These are phyloP conservation scores for Chymomyza caudatula DNA, from an alignment of 2,888 invertebrate species.

Conservation along the genomic window DNA sequence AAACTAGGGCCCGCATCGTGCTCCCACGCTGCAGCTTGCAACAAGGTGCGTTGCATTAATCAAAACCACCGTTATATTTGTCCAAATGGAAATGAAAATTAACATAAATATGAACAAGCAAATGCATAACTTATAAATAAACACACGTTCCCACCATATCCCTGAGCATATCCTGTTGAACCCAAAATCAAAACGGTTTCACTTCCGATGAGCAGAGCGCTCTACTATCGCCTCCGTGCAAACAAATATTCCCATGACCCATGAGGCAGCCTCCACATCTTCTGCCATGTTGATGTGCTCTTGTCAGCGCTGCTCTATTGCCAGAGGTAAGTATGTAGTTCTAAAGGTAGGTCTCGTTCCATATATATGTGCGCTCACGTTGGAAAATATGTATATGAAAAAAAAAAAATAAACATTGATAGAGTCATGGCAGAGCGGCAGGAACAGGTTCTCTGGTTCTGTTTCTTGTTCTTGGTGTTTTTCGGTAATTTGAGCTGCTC, in stretches of 20 bases:
- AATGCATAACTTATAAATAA: constrained; percentile 44
- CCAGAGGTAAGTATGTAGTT: background rate
- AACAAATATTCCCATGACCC: constrained; percentile 64
- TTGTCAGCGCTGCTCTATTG: constrained; percentile 43
- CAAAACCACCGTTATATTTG: constrained; percentile 59
- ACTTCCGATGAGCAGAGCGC: constrained; percentile 56
- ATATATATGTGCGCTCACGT: constrained; percentile 9
- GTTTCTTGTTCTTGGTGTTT: constrained; percentile 3
- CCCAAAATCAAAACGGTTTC: constrained; percentile 48
- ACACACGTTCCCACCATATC: constrained; percentile 18
- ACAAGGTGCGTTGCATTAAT: constrained; percentile 71
- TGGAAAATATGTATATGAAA: background rate
- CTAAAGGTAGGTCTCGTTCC: constrained; percentile 1
- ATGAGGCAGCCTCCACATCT: constrained; percentile 5
- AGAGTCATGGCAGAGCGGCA: constrained; percentile 14
- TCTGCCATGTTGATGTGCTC: constrained; percentile 52
- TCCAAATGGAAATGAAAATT: constrained; percentile 47
- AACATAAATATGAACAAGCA: constrained; percentile 57
- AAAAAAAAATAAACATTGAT: background rate
- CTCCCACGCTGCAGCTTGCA: constrained; percentile 19
- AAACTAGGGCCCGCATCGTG: constrained; percentile 9
- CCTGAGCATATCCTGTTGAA: constrained; percentile 53
- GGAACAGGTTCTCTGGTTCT: constrained; percentile 51
- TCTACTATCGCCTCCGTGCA: background rate
- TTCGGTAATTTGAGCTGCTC: constrained; percentile 57